A percentile compares a stretch with the other conserved stretches of the same genome.
These are phyloP conservation scores for Bradypodion ventrale DNA, from an alignment of 2,797 vertebrate genomes.

Conservation along the genomic window DNA sequence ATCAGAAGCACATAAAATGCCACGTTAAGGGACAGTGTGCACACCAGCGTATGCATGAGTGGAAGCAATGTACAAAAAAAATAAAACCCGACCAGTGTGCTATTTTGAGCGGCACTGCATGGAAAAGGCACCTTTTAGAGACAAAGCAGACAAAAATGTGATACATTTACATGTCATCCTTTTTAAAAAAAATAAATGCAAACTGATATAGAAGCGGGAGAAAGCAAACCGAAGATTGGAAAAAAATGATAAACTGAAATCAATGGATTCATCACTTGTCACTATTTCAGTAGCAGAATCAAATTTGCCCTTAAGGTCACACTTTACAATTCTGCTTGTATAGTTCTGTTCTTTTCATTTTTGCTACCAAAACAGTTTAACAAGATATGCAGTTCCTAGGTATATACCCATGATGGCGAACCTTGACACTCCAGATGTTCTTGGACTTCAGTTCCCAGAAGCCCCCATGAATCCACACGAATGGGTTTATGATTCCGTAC, in stretches of 20 bases:
- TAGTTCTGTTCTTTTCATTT: too few relatives aligned
- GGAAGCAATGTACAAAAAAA: background rate
- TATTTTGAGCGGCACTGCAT: background rate
- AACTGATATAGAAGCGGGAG: background rate
- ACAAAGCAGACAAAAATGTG: too few relatives aligned
- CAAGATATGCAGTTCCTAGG: too few relatives aligned
- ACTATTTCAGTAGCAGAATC: background rate
- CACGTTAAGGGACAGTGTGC: background rate
- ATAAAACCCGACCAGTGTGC: too few relatives aligned
- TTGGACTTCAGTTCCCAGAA: background rate
- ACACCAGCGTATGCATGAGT: background rate
- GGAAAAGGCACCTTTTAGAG: too few relatives aligned
- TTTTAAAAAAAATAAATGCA: background rate
- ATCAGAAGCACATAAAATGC: background rate
- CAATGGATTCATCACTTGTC: background rate
- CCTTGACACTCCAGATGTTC: too few relatives aligned
- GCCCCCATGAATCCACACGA: too few relatives aligned
- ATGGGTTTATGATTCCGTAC: too few relatives aligned
- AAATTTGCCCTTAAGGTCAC: background rate
- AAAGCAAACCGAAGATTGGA: background rate
- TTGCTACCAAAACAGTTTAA: background rate
- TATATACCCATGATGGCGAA: too few relatives aligned
- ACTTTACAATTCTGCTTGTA: background rate
- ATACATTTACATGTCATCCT: background rate
- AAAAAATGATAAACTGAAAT: background rate